Conservation (phyloP, 2,113 vertebrate genomes). For the Triplophysa rosa region DNA sequence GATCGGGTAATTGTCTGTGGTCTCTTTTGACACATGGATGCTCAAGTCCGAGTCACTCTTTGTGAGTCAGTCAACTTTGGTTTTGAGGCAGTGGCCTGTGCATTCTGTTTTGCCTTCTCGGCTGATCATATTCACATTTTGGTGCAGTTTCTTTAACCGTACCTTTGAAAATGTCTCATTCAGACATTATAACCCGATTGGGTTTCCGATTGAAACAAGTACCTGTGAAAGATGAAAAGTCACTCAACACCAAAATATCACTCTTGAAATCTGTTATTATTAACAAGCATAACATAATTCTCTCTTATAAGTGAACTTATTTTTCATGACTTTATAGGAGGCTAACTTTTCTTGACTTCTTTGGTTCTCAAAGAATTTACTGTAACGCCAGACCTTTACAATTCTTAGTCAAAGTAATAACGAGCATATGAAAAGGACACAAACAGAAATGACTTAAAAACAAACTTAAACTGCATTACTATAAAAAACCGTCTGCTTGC, state of each 20-base stretch:
- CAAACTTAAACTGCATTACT: background rate
- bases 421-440: background rate
- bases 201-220: background rate
- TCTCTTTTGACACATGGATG: slow-evolving; percentile 14
- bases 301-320: too few species aligned
- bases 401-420: background rate
- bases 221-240: background rate
- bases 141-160: background rate
- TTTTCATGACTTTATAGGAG: background rate
- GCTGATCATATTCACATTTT: slow-evolving; percentile 17
- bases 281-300: too few species aligned
- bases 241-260: background rate
- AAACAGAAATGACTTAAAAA: background rate
- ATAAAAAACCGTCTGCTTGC: background rate
- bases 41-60: background rate
- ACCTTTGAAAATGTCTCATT: background rate
- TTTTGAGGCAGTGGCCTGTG: background rate
- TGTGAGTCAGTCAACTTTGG: slow-evolving; percentile 22
- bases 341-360: background rate
- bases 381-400: background rate
- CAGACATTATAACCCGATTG: background rate
- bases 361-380: background rate
- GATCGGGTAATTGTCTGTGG: slow-evolving; percentile 14
- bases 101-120: background rate
- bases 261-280: too few species aligned